These are phyloP conservation scores for Clavelina lepadiformis DNA, from an alignment of 23 tunicate genomes.

Conservation along the genomic window DNA sequence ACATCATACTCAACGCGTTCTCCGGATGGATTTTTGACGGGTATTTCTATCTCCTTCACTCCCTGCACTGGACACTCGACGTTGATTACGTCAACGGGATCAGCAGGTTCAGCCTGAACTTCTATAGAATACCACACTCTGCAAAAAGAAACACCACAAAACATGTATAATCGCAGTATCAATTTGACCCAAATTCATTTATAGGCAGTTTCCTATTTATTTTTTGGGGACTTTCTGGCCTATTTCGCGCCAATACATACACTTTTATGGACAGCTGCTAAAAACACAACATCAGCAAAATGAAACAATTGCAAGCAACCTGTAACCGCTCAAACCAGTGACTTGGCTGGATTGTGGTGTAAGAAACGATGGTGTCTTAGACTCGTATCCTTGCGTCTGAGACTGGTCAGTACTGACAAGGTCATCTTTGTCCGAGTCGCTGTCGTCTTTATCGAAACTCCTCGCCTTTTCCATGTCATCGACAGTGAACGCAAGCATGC, in stretches of 20 bases:
- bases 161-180: too few relatives aligned
- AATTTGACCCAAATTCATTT: too few relatives aligned
- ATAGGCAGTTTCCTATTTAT: too few relatives aligned
- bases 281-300: too few relatives aligned
- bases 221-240: too few relatives aligned
- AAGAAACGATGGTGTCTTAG: constrained; percentile 44
- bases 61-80: constrained; percentile 75
- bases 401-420: background rate
- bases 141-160: constrained; percentile 10
- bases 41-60: constrained; percentile 35
- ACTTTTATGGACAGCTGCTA: too few relatives aligned
- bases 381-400: constrained; percentile 7
- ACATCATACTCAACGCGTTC: constrained; percentile 50
- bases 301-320: too few relatives aligned
- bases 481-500: constrained; percentile 65
- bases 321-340: constrained; percentile 20
- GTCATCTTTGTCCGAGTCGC: constrained; percentile 71
- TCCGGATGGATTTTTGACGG: constrained; percentile 68
- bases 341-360: constrained; percentile 24
- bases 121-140: constrained; percentile 84
- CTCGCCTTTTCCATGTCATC: constrained; percentile 46
- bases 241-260: too few relatives aligned
- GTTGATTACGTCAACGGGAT: constrained; percentile 31
- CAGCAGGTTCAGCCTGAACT: constrained; percentile 55
- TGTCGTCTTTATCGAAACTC: constrained; percentile 29